Percentiles rank a stretch among this genome's conserved stretches.
These are phyloP conservation scores for Ornithorhynchus anatinus DNA, from an alignment of 2,113 vertebrate species.

Conservation along the genomic window DNA sequence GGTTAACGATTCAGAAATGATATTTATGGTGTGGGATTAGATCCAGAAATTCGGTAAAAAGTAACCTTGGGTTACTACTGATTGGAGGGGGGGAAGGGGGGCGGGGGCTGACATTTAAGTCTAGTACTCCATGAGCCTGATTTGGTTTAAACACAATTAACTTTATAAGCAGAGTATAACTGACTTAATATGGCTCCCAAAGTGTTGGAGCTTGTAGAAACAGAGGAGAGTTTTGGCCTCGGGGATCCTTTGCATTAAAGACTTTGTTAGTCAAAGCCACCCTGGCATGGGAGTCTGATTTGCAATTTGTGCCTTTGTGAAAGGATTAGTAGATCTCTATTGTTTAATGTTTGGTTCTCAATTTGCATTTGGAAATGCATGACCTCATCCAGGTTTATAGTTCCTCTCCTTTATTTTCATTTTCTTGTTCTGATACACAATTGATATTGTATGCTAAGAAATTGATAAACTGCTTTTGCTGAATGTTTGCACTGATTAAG, in stretches of 20 bases:
- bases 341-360: slow-evolving; percentile 25
- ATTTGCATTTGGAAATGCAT: slow-evolving; percentile 17
- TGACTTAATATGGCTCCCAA: background rate
- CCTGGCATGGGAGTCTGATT: slow-evolving; percentile 6
- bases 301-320: slow-evolving; percentile 29
- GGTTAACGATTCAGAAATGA: background rate
- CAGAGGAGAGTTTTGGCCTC: slow-evolving; percentile 1
- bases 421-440: slow-evolving; percentile 25
- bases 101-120: background rate
- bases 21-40: slow-evolving; percentile 4
- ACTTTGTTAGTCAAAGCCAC: slow-evolving; percentile 49
- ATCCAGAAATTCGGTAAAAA: background rate
- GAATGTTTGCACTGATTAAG: slow-evolving; percentile 22
- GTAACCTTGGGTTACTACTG: background rate
- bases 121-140: too few relatives aligned
- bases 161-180: background rate
- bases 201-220: background rate
- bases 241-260: background rate
- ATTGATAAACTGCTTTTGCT: slow-evolving; percentile 13
- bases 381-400: background rate
- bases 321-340: background rate
- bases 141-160: slow-evolving; percentile 4
- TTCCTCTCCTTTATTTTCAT: background rate
- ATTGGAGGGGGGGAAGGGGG: background rate
- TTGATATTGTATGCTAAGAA: background rate